These are phyloP conservation scores for Numida meleagris DNA, from an alignment of 2,113 vertebrate species.

Conservation along the genomic window DNA sequence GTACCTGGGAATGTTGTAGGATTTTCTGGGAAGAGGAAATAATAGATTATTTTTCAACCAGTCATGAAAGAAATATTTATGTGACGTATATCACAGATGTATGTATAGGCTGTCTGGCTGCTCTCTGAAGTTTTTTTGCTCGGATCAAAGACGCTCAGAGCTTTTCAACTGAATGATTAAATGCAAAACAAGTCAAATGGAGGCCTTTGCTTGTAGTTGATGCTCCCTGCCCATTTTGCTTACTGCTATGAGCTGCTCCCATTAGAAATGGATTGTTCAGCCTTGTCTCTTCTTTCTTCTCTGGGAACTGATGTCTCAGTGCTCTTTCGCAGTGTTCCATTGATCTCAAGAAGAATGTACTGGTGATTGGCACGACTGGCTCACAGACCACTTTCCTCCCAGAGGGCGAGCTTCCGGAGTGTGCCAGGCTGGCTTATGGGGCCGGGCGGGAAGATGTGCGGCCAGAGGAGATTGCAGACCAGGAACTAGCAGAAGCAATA, in stretches of 20 bases:
- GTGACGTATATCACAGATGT: neutral
- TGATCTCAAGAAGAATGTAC: constrained; percentile 94
- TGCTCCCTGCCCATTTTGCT: neutral
- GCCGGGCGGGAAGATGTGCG: constrained; percentile 84
- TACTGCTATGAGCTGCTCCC: neutral
- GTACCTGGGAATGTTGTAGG: neutral
- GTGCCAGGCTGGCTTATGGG: constrained; percentile 92
- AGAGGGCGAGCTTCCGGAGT: constrained; percentile 93
- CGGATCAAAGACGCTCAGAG: neutral
- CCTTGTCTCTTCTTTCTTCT: neutral
- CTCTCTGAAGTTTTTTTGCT: neutral
- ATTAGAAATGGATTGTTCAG: neutral
- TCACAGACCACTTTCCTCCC: constrained; percentile 93
- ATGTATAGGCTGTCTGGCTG: neutral
- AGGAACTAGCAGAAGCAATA: constrained; percentile 94
- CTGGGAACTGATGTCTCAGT: fast-evolving
- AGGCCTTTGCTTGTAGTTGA: neutral
- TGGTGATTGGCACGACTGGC: constrained; percentile 94
- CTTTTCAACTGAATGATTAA: neutral
- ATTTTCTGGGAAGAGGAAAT: neutral
- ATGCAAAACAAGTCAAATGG: neutral
- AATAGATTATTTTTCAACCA: neutral
- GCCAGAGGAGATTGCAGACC: constrained; percentile 92
- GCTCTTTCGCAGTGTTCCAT: constrained; percentile 88
- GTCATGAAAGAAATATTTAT: fast-evolving